Evolutionary conservation across 2,888 invertebrate genomes (phyloP), one percentile per base, ranked within the genome.

Genomic region (Nomada ruficornis): DNA sequence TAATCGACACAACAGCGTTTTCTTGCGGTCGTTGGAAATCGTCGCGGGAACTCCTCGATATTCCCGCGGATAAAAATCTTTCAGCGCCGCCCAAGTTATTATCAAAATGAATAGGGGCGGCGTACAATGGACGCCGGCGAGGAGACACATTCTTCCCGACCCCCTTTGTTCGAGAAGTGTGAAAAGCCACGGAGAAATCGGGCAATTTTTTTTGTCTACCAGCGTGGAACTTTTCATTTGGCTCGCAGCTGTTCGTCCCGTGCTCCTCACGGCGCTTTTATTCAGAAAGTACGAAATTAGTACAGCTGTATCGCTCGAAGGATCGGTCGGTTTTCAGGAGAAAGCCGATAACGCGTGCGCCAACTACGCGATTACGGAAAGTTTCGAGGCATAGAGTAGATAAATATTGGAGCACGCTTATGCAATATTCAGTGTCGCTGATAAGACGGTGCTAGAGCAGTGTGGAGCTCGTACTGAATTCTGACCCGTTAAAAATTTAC

Each of bases 121-220:
- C 54, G 63, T 29, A 71, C 70, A 79, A 84, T 77, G 78, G 59
- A 60, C n/a, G 67, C n/a, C 15, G 13, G 29, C 20, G 62, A 60
- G 62, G 55, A 55, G 55, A 67, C 73, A 78, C 59, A 54, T 71
- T 76, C 72, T 72, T 44, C 44, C 10, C 65, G 29, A 59, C 20
- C 23, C 36, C 57, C 20, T 78, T 86, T 86, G 82, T 81, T 50
- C 57, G 65, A 4, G 36, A 9, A 44, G 82, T 44, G 82, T 82
- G 82, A 82, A 82, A 82, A 73, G 63, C 68, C 68, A 10, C 65
- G 29, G 55, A 55, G 13, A 63, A 68, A 72, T 80, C 62, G 60
- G 64, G 42, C 73, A 76, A 84, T 86, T 81, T 86, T 86, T 83
- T 86, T 81, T 81, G 80, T 69, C 67, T 36, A 57, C 74, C 64